phyloP scores from a whole-genome alignment of 2,888 invertebrate species.

The Spodoptera picta region DNA sequence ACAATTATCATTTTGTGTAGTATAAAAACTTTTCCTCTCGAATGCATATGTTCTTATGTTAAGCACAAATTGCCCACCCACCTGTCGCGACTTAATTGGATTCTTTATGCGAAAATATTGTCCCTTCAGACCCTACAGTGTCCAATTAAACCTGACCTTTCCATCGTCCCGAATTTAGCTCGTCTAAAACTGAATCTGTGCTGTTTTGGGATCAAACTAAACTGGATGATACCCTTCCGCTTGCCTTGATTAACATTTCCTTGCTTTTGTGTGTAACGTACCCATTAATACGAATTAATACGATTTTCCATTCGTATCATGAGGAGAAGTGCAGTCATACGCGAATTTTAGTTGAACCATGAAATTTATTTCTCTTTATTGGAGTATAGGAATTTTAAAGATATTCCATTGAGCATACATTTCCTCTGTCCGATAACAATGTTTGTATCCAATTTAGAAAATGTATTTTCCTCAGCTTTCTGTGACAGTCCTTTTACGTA shows the following conservation, averaged over 20 bases:
- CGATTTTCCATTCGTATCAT: conserved; percentile 54
- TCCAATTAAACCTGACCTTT: conserved; percentile 65
- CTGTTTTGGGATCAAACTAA: conserved; percentile 55
- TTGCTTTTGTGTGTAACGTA: conserved; percentile 68
- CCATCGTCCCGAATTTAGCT: conserved; percentile 37
- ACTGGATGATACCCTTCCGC: conserved; percentile 74
- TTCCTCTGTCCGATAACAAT: not conserved
- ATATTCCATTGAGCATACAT: not conserved
- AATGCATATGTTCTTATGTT: conserved; percentile 68
- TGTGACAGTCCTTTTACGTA: too few relatives aligned
- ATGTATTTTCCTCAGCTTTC: not conserved
- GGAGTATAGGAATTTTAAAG: conserved; percentile 2
- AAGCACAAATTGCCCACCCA: conserved; percentile 66
- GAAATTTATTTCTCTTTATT: conserved; percentile 43
- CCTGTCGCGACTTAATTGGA: conserved; percentile 82
- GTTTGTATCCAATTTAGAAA: conserved; percentile 1
- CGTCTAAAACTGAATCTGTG: conserved; percentile 45
- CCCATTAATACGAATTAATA: conserved; percentile 72
- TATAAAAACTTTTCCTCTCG: conserved; percentile 64
- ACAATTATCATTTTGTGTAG: conserved; percentile 58
- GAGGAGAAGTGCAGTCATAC: conserved; percentile 45
- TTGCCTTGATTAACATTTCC: conserved; percentile 76
- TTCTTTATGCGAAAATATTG: conserved; percentile 78
- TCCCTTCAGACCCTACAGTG: conserved; percentile 64
- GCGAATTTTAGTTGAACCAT: conserved; percentile 41